Evolutionary conservation across 2,797 vertebrate genomes (phyloP).

Genomic region (Coregonus ussuriensis): DNA sequence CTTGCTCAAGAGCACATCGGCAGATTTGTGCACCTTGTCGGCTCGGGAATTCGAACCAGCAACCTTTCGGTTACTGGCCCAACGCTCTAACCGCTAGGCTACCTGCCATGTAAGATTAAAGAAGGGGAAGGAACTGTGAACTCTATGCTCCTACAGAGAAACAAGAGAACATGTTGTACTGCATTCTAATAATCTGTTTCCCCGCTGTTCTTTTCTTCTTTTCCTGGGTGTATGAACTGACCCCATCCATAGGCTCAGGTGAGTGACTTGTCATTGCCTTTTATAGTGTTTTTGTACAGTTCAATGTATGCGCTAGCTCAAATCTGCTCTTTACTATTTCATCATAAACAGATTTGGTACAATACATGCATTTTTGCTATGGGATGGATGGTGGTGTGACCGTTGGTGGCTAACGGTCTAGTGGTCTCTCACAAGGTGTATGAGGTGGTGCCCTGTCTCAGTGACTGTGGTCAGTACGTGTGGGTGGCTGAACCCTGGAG

Average conservation of each 20-base stretch:
- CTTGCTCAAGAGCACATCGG: too few relatives aligned
- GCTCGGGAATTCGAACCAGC: too few relatives aligned
- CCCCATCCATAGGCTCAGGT: slow-evolving; percentile 76
- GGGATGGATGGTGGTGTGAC: not conserved
- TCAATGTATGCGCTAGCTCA: not conserved
- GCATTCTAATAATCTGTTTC: not conserved
- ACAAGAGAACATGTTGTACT: not conserved
- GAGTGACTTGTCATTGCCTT: slow-evolving; percentile 13
- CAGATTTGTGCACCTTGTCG: too few relatives aligned
- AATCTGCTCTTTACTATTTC: too few relatives aligned
- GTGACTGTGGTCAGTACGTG: slow-evolving; percentile 92
- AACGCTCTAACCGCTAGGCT: too few relatives aligned
- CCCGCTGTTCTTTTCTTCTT: slow-evolving; percentile 9
- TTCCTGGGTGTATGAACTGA: slow-evolving; percentile 22
- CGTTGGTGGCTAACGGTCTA: not conserved
- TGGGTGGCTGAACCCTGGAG: slow-evolving; percentile 96
- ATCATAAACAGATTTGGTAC: too few relatives aligned
- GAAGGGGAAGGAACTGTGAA: not conserved
- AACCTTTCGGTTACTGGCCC: too few relatives aligned
- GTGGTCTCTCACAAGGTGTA: slow-evolving; percentile 81
- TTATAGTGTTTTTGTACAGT: not conserved
- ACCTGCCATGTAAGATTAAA: not conserved
- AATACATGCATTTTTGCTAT: too few relatives aligned
- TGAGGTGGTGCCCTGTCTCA: slow-evolving; percentile 95
- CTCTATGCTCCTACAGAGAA: not conserved